phyloP scores from a whole-genome alignment of 2,797 vertebrate genomes.

The Chrosomus eos region DNA sequence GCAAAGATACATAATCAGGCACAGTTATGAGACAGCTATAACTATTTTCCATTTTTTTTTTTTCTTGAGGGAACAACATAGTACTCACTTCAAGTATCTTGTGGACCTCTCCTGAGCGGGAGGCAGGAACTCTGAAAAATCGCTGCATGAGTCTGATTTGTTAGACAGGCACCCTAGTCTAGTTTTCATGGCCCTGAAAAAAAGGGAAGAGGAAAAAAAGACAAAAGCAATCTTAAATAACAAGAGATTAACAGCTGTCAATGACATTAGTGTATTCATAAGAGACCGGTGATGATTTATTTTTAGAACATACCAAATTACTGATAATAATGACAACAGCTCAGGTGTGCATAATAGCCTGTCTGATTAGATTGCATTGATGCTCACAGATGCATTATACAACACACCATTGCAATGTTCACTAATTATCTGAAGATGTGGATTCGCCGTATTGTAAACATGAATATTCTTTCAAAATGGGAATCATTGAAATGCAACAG shows the following conservation, averaged over 20 bases:
- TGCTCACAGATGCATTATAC: constrained; percentile 28
- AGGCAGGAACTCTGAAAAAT: constrained; percentile 94
- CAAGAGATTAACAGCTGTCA: constrained; percentile 14
- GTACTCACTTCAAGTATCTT: constrained; percentile 79
- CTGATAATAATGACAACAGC: constrained; percentile 19
- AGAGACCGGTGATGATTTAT: not conserved
- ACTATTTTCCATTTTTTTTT: not conserved
- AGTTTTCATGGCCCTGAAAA: constrained; percentile 92
- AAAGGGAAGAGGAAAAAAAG: not conserved
- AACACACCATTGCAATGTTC: constrained; percentile 39
- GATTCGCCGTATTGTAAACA: constrained; percentile 32
- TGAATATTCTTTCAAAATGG: constrained; percentile 38
- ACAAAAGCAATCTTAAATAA: constrained; percentile 5
- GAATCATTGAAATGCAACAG: constrained; percentile 39
- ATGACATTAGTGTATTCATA: constrained; percentile 21
- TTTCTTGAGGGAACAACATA: not conserved
- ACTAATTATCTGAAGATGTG: constrained; percentile 31
- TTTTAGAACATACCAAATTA: constrained; percentile 31
- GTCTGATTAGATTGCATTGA: constrained; percentile 26
- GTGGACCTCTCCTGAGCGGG: constrained; percentile 74
- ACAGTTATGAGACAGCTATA: not conserved
- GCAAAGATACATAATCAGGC: constrained; percentile 35
- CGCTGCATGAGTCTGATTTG: constrained; percentile 95
- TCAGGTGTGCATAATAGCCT: constrained; percentile 37
- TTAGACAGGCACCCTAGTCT: constrained; percentile 95